These are phyloP conservation scores for Macrosteles quadrilineatus DNA, from an alignment of 1,140 invertebrate genomes.

Conservation along the genomic window DNA sequence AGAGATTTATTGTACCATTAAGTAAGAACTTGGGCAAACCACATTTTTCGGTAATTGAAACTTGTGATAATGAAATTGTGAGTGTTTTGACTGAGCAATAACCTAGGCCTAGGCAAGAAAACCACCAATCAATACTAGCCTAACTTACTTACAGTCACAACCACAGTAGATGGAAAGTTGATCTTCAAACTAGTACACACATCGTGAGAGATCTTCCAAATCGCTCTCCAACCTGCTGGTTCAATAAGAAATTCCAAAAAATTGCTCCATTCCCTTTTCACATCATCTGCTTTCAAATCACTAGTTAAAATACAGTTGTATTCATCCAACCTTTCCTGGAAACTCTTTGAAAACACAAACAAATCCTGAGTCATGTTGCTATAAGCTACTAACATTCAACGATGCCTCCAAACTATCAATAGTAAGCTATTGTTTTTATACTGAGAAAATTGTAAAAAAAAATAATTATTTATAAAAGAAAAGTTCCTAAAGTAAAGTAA, in stretches of 20 bases:
- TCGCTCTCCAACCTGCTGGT: background rate
- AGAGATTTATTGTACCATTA: too few species aligned
- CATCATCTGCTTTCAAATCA: background rate
- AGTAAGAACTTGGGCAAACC: too few species aligned
- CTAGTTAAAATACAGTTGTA: background rate
- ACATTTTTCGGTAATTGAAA: too few species aligned
- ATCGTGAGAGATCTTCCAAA: conserved; percentile 10
- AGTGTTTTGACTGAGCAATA: too few species aligned
- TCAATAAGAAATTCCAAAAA: conserved; percentile 1
- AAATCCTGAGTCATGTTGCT: background rate
- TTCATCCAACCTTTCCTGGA: background rate
- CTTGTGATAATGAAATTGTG: too few species aligned
- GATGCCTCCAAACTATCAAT: too few species aligned
- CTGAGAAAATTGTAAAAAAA: too few species aligned
- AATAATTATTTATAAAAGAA: too few species aligned
- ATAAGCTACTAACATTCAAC: too few species aligned
- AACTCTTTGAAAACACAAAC: background rate
- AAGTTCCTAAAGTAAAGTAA: too few species aligned
- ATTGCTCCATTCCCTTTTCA: background rate
- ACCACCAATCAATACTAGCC: background rate
- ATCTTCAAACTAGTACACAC: background rate
- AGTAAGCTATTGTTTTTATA: too few species aligned
- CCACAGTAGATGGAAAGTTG: background rate
- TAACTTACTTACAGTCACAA: conserved; percentile 1
- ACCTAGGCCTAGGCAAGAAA: too few species aligned